Evolutionary conservation across 2,888 invertebrate species (phyloP).

Genomic region (Anthophora plumipes): DNA sequence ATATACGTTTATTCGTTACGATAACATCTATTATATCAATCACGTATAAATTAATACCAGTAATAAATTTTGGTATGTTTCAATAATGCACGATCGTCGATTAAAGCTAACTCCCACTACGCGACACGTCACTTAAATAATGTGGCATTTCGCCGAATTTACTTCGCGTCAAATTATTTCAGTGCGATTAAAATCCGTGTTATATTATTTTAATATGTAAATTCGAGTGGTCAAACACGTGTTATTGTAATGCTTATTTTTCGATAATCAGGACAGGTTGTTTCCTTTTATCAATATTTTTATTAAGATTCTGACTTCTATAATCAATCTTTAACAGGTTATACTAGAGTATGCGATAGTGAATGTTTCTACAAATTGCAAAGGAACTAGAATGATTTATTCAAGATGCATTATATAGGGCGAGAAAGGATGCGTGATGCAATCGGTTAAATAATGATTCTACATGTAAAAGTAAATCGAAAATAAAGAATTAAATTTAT

Average conservation of each 20-base stretch:
- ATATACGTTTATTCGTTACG: background rate
- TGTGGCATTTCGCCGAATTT: background rate
- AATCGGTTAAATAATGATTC: no score
- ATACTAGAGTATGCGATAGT: no score
- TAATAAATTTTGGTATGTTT: slow-evolving; percentile 2
- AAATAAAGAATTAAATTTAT: no score
- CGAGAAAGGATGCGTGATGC: no score
- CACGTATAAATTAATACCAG: background rate
- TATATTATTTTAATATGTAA: slow-evolving; percentile 1
- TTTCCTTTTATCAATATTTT: background rate
- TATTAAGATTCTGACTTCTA: background rate
- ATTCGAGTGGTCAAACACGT: background rate
- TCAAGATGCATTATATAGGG: no score
- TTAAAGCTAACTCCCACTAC: background rate
- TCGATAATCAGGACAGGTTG: background rate
- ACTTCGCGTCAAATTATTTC: slow-evolving; percentile 1
- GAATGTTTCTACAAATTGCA: no score
- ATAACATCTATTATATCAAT: background rate
- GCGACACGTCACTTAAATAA: background rate
- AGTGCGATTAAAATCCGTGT: background rate
- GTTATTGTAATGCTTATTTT: background rate
- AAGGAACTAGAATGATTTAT: no score
- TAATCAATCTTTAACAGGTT: no score
- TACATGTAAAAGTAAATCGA: no score
- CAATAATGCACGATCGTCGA: background rate